phyloP scores from a whole-genome alignment of 2,797 vertebrate species.

The Tenualosa ilisha region DNA sequence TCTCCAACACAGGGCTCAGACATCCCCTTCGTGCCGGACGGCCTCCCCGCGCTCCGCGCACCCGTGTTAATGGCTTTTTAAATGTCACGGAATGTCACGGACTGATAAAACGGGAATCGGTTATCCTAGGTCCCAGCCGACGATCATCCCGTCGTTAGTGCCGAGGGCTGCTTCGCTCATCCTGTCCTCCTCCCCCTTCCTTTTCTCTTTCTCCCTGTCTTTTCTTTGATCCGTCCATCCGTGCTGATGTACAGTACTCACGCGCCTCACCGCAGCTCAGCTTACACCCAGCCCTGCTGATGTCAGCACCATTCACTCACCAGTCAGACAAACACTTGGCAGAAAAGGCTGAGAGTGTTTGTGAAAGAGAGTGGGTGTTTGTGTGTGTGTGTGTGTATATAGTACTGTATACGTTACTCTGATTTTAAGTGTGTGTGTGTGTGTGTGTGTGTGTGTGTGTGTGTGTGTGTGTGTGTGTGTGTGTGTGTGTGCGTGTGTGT shows the following conservation, averaged over 20 bases:
- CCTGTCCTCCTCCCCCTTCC: background rate
- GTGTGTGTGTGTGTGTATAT: background rate
- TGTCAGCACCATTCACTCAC: constrained; percentile 77
- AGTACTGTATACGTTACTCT: no score
- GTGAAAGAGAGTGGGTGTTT: background rate
- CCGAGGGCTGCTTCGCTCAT: constrained; percentile 22
- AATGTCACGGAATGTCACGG: constrained; percentile 84
- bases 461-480: background rate
- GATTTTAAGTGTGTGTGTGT: background rate
- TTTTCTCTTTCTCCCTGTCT: background rate
- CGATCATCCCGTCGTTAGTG: constrained; percentile 64
- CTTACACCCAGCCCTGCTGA: constrained; percentile 66
- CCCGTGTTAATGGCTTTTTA: constrained; percentile 83
- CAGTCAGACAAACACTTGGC: constrained; percentile 65
- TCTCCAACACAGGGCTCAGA: constrained; percentile 44
- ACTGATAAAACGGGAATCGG: constrained; percentile 83
- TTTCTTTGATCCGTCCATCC: constrained; percentile 3
- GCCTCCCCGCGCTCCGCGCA: constrained; percentile 47
- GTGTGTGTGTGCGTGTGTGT: background rate
- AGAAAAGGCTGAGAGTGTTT: constrained; percentile 17
- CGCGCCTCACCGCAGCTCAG: constrained; percentile 57
- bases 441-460: background rate
- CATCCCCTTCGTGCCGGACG: constrained; percentile 66
- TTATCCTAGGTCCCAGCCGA: constrained; percentile 74
- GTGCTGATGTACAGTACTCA: constrained; percentile 34